Evolutionary conservation across 1,140 invertebrate genomes (phyloP), one percentile per base, ranked within the genome.

Genomic region (Drosophila trapezifrons): DNA sequence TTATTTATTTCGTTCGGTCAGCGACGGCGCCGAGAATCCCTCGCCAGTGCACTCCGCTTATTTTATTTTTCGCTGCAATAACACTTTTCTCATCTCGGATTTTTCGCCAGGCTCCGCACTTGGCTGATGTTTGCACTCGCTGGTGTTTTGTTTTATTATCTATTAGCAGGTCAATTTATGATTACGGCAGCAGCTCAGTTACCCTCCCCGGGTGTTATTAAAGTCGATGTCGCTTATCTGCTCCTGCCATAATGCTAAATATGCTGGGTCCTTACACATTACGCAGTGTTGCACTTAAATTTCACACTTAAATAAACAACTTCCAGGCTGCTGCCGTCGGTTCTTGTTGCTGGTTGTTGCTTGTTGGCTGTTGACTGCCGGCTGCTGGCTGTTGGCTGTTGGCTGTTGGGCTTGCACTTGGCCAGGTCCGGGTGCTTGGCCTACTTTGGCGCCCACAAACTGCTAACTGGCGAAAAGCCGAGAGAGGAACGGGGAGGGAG

Each of bases 301-400:
- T 87, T 87, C 84, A 80, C 84, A 83, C 84, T 89, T 84, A 84
- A 89, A 89, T 87, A 89, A 87, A 87, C 84, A 87, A 87, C 80
- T 80, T 84, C 69, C 67, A 79, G 67, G 75, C 70, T 55, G 57
- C 29, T 84, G 77, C 55, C 47, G 63, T 67, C 65, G 40, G 58
- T 60, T 38, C 27, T 27, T 62, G 70, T 58, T 32, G 46, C 49
- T 67, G 40, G 43, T 40, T 46, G 46, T 27, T 62, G 55, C 56
- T 54, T 22, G 43, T 29, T 46, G 63, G 43, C 22, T 64, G 49
- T 46, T 69, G 74, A 47, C 27, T 79, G 27, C 59, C 62, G 46
- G 32, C 49, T 43, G 46, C 51, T 69, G 66, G 58, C 47, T 72
- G 71, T 76, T 76, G 72, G 58, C 47, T 72, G 71, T 76, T 76